Base-by-base conservation (phyloP, 2,797 vertebrate genomes). In the Sebastes diploproa region DNA sequence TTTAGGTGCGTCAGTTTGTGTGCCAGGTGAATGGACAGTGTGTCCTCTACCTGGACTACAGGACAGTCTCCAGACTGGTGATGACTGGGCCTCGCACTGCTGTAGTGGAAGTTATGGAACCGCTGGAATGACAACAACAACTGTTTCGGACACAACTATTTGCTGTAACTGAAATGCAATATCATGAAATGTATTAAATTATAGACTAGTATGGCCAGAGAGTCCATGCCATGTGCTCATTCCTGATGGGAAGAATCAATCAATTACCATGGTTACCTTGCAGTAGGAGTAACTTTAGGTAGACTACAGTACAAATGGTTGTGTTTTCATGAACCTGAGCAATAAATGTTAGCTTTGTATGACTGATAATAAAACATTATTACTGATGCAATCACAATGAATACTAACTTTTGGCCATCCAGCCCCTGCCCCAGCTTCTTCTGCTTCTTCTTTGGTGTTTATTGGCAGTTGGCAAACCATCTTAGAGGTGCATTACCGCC, bases 71-170 rank as follows among this genome's bases (percentile, higher is more conserved):
- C 86, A 96, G 93, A 85, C 91, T 97, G 68, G 96, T 98, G 89
- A 96, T 97, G 96, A 97, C 96, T 1, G 97, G 97, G 74, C 96
- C 96, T 22, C 93, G 94, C 14, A 96, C 92, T 5, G 93, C 96
- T 2, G 95, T 97, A 63, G 87, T 98, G 83, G 97, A 98, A 86
- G 93, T 98, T 30, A 94, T 98, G 96, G 96, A 98, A 87, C 95
- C 94, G 30, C 55, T 94, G 91, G 91, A 96, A 69, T 46, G 38
- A 16, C 14, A 69, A 22, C 22, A 54, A 16, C 27, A 30, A 30
- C 29, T 30, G 29, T 30, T 30, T 30, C 29, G 7, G 29, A 30
- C 29, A 30, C 29, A 30, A 30, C 29, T 30, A 30, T 30, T 30
- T 30, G 29, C 29, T 30, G 29, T 30, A 30, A 30, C 29, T 30